Conservation (phyloP, 1,140 invertebrate species). For the Drosophila leontia region DNA sequence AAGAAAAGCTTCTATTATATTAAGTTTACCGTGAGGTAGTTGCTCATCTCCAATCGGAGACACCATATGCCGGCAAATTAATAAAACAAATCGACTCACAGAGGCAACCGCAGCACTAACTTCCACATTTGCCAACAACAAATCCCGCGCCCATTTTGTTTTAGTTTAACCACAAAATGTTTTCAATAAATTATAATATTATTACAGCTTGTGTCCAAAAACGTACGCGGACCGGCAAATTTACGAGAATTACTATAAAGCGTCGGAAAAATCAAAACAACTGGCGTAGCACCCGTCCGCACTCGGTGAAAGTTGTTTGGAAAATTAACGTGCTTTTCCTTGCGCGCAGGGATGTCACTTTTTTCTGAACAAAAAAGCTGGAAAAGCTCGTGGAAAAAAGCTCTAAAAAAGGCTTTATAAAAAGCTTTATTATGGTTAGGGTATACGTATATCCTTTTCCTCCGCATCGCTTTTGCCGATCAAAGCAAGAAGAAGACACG, state of each 20-base stretch:
- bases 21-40: too few relatives aligned
- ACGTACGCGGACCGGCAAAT: conserved; percentile 18
- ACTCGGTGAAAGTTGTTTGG: background rate
- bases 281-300: background rate
- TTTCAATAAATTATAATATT: conserved; percentile 7
- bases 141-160: background rate
- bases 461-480: too few relatives aligned
- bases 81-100: conserved; percentile 1
- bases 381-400: too few relatives aligned
- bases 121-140: conserved; percentile 1
- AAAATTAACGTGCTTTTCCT: too few relatives aligned
- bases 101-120: background rate
- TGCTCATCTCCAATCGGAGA: conserved; percentile 7
- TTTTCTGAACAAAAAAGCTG: too few relatives aligned
- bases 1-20: too few relatives aligned
- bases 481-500: too few relatives aligned
- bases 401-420: too few relatives aligned
- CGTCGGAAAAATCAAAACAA: background rate
- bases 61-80: conserved; percentile 35
- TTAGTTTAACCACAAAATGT: conserved; percentile 5
- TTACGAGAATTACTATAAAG: conserved; percentile 16
- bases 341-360: background rate
- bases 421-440: too few relatives aligned
- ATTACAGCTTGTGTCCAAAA: background rate
- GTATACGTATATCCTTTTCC: too few relatives aligned